A percentile compares a stretch with the other conserved stretches of the same genome.
Conservation (phyloP, 2,888 invertebrate genomes). For the Gymnoscelis rufifasciata region DNA sequence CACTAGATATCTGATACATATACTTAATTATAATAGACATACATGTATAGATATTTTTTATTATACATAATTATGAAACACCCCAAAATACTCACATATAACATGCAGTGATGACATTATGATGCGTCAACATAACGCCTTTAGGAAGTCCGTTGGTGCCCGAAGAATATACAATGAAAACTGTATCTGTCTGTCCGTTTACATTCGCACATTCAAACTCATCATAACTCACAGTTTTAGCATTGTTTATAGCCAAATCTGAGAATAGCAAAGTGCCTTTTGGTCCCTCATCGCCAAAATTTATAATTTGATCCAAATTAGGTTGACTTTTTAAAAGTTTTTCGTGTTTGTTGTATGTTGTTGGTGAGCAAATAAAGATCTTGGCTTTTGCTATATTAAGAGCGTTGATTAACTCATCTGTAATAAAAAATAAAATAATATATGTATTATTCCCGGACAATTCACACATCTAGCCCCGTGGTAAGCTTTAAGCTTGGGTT, state of each 20-base stretch:
- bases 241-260: constrained; percentile 38
- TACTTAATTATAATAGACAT: too few relatives aligned
- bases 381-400: constrained; percentile 53
- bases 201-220: constrained; percentile 47
- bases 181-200: constrained; percentile 43
- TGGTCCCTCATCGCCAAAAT: constrained; percentile 43
- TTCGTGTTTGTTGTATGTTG: constrained; percentile 40
- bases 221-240: constrained; percentile 39
- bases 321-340: constrained; percentile 35
- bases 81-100: constrained; percentile 45
- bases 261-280: constrained; percentile 39
- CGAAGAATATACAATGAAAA: constrained; percentile 58
- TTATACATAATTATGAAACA: too few relatives aligned
- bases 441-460: too few relatives aligned
- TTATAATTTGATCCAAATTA: constrained; percentile 42
- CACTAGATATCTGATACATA: too few relatives aligned
- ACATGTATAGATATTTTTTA: too few relatives aligned
- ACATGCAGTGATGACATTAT: constrained; percentile 42
- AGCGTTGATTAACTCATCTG: constrained; percentile 58
- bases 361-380: constrained; percentile 50
- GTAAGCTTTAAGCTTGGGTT: too few relatives aligned
- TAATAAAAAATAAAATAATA: too few relatives aligned
- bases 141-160: constrained; percentile 66
- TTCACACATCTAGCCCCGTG: too few relatives aligned
- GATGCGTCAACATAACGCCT: constrained; percentile 59